Base-by-base conservation (phyloP, 2,888 invertebrate genomes). In the Agonum fuliginosum region DNA sequence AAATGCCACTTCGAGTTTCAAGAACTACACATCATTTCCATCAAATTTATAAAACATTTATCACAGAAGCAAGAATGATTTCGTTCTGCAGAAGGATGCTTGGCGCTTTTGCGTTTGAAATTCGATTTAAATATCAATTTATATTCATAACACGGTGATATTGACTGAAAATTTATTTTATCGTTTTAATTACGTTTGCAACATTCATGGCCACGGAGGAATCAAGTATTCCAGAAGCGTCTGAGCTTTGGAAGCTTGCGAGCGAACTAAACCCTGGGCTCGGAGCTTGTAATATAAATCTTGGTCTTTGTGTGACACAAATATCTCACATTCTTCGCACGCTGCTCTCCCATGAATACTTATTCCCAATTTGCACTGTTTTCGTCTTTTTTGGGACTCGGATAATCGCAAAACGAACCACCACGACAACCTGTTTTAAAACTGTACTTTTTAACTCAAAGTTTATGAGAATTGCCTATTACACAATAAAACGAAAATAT, bases 111-210 rank as follows among this genome's bases (percentile, higher is more conserved):
- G 46, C n/a, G 37, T 10, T 37, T 20, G 20, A 67, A 67, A 41
- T 67, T 67, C 12, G 65, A 67, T 41, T 41, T 20, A 37, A 37
- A 67, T 67, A 37, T 67, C 41, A 67, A 67, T 70, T 71, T 30
- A 48, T 71, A 71, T 71, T 71, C 70, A 71, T 71, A 48, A 27
- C 30, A 30, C 6, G 70, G 19, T 71, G 65, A 37, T 71, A 71
- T 71, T 71, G 70, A 30, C 30, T 27, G 30, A 30, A 48, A 71
- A 48, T 71, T 71, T 71, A 71, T 71, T 71, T 71, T 46, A 48
- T 48, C 48, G 70, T 30, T 71, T 43, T 71, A 71, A 71, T 71
- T 71, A 71, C 70, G 30, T 48, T 48, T 48, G 34, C 27, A 48
- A 71, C 70, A 71, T 46, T 71, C 46, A 71, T 71, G 70, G 46